Conservation (phyloP, 2,888 invertebrate species). For the Ophonus ardosiacus region DNA sequence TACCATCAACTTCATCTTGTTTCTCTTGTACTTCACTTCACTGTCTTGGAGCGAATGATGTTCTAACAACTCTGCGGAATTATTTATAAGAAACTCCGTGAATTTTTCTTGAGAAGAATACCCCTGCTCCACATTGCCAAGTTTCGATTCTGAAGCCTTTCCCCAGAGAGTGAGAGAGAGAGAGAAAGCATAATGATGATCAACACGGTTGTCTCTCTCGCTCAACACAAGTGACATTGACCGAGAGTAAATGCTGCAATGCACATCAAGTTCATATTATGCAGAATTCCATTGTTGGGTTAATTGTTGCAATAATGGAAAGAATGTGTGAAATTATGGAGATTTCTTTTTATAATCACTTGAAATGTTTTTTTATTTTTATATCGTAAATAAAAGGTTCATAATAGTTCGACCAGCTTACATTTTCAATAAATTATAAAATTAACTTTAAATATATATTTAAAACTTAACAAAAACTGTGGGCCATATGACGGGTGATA, state of each 20-base stretch:
- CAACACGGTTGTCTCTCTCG: not conserved
- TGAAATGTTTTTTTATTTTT: no score
- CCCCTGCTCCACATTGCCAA: slow-evolving; percentile 36
- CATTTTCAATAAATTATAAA: no score
- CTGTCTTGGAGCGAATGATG: slow-evolving; percentile 45
- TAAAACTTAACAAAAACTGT: no score
- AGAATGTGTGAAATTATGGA: not conserved
- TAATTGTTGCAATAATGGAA: not conserved
- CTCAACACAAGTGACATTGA: slow-evolving; percentile 24
- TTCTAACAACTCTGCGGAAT: not conserved
- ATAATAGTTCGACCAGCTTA: no score
- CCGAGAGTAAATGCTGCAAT: slow-evolving; percentile 46
- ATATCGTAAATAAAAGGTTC: no score
- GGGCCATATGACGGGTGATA: no score
- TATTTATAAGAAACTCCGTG: slow-evolving; percentile 41
- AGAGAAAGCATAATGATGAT: not conserved
- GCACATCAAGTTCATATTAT: slow-evolving; percentile 37
- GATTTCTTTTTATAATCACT: not conserved
- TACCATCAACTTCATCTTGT: slow-evolving; percentile 33
- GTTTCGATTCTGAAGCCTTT: not conserved
- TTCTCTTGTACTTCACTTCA: slow-evolving; percentile 45
- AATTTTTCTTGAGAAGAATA: slow-evolving; percentile 23
- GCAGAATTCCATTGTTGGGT: not conserved
- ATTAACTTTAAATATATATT: no score
- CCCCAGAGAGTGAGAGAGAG: not conserved